Conservation (phyloP, 2,797 vertebrate species). For the Acanthurus lineatus region DNA sequence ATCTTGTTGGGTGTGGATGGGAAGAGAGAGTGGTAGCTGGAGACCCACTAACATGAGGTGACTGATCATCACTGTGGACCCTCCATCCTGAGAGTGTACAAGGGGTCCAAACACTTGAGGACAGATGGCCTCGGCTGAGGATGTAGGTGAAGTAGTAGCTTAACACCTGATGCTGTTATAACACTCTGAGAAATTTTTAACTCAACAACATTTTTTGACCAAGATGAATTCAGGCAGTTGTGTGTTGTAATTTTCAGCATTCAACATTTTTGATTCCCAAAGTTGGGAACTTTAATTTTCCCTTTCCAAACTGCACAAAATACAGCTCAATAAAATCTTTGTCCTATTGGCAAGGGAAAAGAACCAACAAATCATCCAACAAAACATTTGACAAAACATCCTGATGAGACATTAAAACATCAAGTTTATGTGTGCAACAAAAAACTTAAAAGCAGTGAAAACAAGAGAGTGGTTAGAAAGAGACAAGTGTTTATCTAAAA, state of each 20-base stretch:
- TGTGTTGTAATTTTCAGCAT: not conserved
- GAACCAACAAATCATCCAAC: not conserved
- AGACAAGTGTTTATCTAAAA: too few relatives aligned
- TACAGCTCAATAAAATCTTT: not conserved
- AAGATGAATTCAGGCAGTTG: not conserved
- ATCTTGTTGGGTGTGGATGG: too few relatives aligned
- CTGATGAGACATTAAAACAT: not conserved
- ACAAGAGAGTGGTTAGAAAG: too few relatives aligned
- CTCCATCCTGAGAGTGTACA: too few relatives aligned
- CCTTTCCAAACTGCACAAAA: not conserved
- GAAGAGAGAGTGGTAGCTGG: too few relatives aligned
- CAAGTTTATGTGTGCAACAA: not conserved
- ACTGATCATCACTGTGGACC: too few relatives aligned
- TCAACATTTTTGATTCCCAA: not conserved
- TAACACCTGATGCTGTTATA: too few relatives aligned
- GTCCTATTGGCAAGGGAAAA: not conserved
- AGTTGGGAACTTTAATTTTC: constrained; percentile 1
- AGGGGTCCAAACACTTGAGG: too few relatives aligned
- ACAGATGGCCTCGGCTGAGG: too few relatives aligned
- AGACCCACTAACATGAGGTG: too few relatives aligned
- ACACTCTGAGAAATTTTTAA: not conserved
- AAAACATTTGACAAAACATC: too few relatives aligned
- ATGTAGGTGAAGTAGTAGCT: too few relatives aligned
- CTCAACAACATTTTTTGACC: not conserved
- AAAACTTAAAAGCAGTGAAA: not conserved